Conservation (phyloP, 2,113 vertebrate species). For the Micronisus gabar region DNA sequence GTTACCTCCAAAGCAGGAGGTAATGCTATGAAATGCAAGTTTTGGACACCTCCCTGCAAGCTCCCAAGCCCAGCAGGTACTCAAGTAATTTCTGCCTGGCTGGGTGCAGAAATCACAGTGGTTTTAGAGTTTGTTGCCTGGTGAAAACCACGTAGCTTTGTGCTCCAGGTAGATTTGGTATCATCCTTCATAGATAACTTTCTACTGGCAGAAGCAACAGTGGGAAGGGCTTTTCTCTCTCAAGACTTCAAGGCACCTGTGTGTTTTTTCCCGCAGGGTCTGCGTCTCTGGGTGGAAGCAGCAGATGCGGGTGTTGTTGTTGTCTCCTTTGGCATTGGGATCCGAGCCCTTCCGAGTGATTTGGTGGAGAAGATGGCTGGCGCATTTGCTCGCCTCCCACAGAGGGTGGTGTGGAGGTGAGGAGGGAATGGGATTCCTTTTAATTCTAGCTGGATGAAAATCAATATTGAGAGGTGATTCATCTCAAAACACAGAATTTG, state of each 20-base stretch:
- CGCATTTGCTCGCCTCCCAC: slow-evolving; percentile 34
- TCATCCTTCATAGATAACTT: background rate
- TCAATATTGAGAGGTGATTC: background rate
- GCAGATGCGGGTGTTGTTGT: slow-evolving; percentile 55
- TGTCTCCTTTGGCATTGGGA: slow-evolving; percentile 65
- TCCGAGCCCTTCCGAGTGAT: slow-evolving; percentile 10
- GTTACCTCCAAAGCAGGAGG: background rate
- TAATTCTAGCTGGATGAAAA: background rate
- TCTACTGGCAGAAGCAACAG: background rate
- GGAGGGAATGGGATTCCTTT: background rate
- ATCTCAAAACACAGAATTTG: background rate
- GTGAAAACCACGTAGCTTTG: background rate
- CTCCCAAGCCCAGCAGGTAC: background rate
- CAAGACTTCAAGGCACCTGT: background rate
- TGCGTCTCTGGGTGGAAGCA: slow-evolving; percentile 64
- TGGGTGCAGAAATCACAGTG: background rate
- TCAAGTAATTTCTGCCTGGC: background rate
- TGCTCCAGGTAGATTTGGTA: background rate
- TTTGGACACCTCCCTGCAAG: background rate
- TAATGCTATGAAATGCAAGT: background rate
- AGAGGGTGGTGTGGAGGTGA: slow-evolving; percentile 68
- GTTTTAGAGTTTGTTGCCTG: background rate
- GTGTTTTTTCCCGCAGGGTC: slow-evolving; percentile 36
- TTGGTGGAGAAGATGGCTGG: slow-evolving; percentile 66
- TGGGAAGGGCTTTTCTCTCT: background rate